Base-by-base conservation (phyloP, 2,888 invertebrate genomes). In the Acanthoscelides obtectus region DNA sequence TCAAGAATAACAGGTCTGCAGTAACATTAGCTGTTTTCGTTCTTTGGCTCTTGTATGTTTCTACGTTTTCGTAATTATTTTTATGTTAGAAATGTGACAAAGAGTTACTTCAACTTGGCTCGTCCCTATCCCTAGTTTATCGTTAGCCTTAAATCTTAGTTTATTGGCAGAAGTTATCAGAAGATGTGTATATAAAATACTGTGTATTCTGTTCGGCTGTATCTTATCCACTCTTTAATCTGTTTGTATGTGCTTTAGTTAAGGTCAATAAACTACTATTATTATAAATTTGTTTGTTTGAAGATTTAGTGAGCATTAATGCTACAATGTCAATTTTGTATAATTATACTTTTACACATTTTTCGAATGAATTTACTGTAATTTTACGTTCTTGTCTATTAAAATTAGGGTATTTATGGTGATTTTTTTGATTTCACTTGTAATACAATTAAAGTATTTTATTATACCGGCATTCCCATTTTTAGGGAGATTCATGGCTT, bases 191-290 rank as follows among this genome's bases (percentile, higher is more conserved):
- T 78, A 80, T 27, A 79, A 76, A 72, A 73, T 75, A 75, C 69
- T 74, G 75, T 78, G 78, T 78, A 78, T 79, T 66, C 22, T 77
- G 77, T 79, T 79, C 79, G 77, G 77, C 78, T 80, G 79, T 79
- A 80, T 76, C 75, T 72, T 75, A 74, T 75, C 78, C 77, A 78
- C 76, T 77, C 74, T 78, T 78, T 75, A 72, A 80, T 79, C 79
- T 79, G 77, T 81, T 80, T 81, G 81, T 80, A 80, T 81, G 80
- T 81, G 81, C 81, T 81, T 82, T 82, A 80, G 77, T 75, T 81
- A 81, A 81, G 79, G 75, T 79, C 77, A 82, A 82, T 82, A 82
- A 82, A 81, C 76, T 75, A 76, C 75, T 75, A 77, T 72, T 79
- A 80, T 79, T 79, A 80, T 79, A 71, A 69, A 45, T n/a, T n/a